phyloP scores from a whole-genome alignment of 1,140 invertebrate species.

The Drosophila burlai region DNA sequence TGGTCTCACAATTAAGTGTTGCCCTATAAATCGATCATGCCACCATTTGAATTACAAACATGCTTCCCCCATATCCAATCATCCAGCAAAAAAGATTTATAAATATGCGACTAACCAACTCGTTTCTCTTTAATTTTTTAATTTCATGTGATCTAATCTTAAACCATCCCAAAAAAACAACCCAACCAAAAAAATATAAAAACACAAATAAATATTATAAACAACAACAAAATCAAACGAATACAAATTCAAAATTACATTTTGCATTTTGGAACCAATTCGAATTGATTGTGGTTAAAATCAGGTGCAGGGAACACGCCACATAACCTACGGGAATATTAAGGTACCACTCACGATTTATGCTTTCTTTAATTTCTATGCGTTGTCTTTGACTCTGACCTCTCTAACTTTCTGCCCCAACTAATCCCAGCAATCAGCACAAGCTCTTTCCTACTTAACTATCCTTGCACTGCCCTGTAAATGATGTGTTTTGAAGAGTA shows the following conservation, averaged over 20 bases:
- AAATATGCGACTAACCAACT: conserved; percentile 67
- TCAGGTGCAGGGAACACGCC: conserved; percentile 85
- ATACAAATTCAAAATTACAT: conserved; percentile 60
- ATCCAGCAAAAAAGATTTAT: conserved; percentile 28
- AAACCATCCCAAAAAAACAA: conserved; percentile 48
- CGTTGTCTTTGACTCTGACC: conserved; percentile 18
- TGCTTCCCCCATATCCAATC: conserved; percentile 42
- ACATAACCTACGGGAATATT: conserved; percentile 85
- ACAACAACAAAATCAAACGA: conserved; percentile 29
- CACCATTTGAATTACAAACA: conserved; percentile 6
- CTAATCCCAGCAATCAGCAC: conserved; percentile 26
- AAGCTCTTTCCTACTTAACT: conserved; percentile 9
- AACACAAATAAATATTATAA: conserved; percentile 43
- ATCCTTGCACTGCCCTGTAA: conserved; percentile 21
- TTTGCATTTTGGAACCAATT: conserved; percentile 70
- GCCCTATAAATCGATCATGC: conserved; percentile 13
- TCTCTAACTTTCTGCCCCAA: conserved; percentile 8
- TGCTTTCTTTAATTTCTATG: conserved; percentile 75
- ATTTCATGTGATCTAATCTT: conserved; percentile 74
- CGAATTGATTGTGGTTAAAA: conserved; percentile 66
- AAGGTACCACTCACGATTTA: conserved; percentile 83
- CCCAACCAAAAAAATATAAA: conserved; percentile 41
- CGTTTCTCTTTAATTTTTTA: conserved; percentile 75
- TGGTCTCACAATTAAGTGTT: conserved; percentile 23
- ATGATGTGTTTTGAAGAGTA: conserved; percentile 18